Evolutionary conservation across 2,888 invertebrate species (phyloP), one percentile per base, ranked within the genome.

Genomic region (Cheilosia vulpina): DNA sequence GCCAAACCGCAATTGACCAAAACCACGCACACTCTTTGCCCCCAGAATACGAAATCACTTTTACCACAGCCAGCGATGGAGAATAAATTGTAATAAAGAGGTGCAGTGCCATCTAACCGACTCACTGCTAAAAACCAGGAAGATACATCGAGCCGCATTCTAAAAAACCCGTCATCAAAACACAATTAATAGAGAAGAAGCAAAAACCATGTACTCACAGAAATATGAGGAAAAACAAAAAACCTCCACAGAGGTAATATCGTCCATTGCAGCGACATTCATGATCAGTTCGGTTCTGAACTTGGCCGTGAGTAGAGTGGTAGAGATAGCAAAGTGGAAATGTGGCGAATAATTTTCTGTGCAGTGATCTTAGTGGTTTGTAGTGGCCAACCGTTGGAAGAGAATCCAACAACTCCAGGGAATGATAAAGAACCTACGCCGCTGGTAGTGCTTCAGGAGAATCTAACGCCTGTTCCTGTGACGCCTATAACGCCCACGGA

Each of bases 271-370:
- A 68, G 81, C 85, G 72, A 53, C 47, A 72, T 72, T 73, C 81
- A 81, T 47, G 76, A 81, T 85, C 85, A 85, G 85, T 85, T 81
- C 50, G 72, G 81, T 81, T 85, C 77, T 85, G 85, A 85, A 81
- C 85, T 85, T 85, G 85, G 85, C 85, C 85, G 81, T 85, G 85
- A 85, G 85, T 72, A 77, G 85, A 43, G 73, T 78, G 27, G 60
- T 72, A 66, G 63, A 52, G 78, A 6, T 3, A 31, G 34, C 13
- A 45, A 43, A 63, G 6, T 52, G 13, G 57, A 69, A 72, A 85
- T 85, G 85, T 85, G 85, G 85, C 76, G 85, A 77, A 81, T 85
- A 47, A 85, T 85, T n/a, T 81, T 85, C 13, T 81, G 80, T 50
- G 85, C 85, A 62, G 85, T 85, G 50, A 55, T 85, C n/a, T 24